A percentile compares a stretch with the other conserved stretches of the same genome.
Conservation (phyloP, 2,113 vertebrate species). For the Bufo gargarizans region DNA sequence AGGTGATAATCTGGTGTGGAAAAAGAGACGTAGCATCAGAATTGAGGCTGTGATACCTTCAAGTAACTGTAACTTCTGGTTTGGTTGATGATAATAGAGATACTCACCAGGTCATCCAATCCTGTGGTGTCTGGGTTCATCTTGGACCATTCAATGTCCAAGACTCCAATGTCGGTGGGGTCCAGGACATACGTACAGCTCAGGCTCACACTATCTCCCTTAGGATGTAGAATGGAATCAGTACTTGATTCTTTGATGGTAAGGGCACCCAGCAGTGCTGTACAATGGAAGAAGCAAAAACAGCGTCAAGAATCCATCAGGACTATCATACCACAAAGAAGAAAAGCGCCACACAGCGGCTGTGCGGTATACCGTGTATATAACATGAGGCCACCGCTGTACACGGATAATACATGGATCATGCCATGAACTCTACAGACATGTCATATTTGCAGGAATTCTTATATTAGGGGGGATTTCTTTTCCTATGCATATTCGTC, state of each 20-base stretch:
- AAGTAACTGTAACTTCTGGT: not conserved
- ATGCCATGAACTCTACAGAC: too few relatives aligned
- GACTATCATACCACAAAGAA: too few relatives aligned
- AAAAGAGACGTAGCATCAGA: not conserved
- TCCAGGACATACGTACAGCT: constrained; percentile 80
- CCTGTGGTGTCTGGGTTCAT: constrained; percentile 79
- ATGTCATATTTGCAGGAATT: too few relatives aligned
- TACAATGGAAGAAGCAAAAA: too few relatives aligned
- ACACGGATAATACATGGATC: too few relatives aligned
- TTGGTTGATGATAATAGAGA: not conserved
- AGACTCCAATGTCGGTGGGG: constrained; percentile 75
- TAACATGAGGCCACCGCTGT: too few relatives aligned
- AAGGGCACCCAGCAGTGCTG: constrained; percentile 69
- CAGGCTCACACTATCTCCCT: constrained; percentile 74
- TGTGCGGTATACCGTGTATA: too few relatives aligned
- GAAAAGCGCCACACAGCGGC: too few relatives aligned
- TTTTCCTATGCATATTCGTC: too few relatives aligned
- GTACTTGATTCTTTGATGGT: constrained; percentile 69
- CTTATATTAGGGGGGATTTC: too few relatives aligned
- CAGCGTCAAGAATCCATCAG: too few relatives aligned
- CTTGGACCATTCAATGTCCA: constrained; percentile 86
- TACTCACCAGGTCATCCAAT: constrained; percentile 76
- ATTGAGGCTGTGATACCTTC: not conserved
- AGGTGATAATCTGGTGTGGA: constrained; percentile 78
- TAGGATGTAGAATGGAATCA: constrained; percentile 78